Evolutionary conservation across 2,113 vertebrate species (phyloP), one percentile per base, ranked within the genome.

Genomic region (Leucopsar rothschildi): DNA sequence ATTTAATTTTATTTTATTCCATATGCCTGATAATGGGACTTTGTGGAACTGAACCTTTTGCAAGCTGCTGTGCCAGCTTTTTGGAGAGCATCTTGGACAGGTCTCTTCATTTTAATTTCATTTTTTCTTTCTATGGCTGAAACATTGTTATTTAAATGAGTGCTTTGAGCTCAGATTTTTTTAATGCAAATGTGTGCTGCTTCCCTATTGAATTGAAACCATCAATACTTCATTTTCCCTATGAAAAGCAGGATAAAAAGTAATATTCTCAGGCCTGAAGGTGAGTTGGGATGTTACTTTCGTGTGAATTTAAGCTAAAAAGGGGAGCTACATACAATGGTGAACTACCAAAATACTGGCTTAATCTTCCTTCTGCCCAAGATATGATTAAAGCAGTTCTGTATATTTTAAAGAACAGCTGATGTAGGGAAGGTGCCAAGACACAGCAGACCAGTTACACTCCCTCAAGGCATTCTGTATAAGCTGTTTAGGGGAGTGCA

Each of bases 71-170:
- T 71, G 72, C 50, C n/a, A 82, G 55, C 27, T 81, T 88, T 94
- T 81, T 64, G 65, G 63, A 60, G 49, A 79, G 18, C n/a, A 59
- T 56, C 33, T 73, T 0, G 3, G 82, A 92, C 72, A 80, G 69
- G 72, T 95, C 57, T 90, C 78, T 78, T 70, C 33, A 86, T 39
- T 92, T 85, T 35, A 24, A 55, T 68, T 77, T 86, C 11, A 75
- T 81, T 86, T 85, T 66, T 27, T 60, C 56, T 88, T 86, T 90
- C 65, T 71, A 20, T 45, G 77, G 63, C 57, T 88, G 61, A 90
- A 71, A 75, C 4, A 35, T 39, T 90, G 39, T 60, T 93, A 92
- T 85, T 95, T 92, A 94, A 93, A 94, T 69, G 23, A 94, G 70
- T 28, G 29, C 44, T 68, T 85, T 71, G 6, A 91, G 69, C 80